A percentile compares a stretch with the other conserved stretches of the same genome.
phyloP scores from a whole-genome alignment of 2,797 vertebrate species.

The Percopsis omiscomaycus region DNA sequence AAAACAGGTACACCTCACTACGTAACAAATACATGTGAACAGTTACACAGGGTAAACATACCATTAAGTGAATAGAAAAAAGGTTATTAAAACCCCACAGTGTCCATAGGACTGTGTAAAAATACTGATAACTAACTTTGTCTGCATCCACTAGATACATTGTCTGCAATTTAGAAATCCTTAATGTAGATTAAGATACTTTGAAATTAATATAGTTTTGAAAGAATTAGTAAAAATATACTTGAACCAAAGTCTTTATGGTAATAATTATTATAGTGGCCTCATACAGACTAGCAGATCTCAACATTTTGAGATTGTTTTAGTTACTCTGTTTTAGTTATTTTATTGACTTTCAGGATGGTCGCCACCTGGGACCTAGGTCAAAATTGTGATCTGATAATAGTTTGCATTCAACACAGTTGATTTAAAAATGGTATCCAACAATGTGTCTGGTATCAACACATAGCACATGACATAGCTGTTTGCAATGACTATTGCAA shows the following conservation, averaged over 20 bases:
- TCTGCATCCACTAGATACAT: constrained; percentile 61
- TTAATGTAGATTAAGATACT: constrained; percentile 44
- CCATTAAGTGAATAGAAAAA: constrained; percentile 76
- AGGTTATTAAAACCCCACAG: constrained; percentile 83
- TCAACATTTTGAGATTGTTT: constrained; percentile 10
- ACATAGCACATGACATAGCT: constrained; percentile 29
- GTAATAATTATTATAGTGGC: constrained; percentile 48
- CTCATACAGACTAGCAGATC: constrained; percentile 40
- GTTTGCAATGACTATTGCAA: constrained; percentile 24
- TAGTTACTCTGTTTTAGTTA: not conserved
- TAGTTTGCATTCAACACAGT: no score
- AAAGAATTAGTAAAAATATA: constrained; percentile 51
- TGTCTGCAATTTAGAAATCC: constrained; percentile 57
- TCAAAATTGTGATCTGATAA: no score
- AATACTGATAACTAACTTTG: constrained; percentile 65
- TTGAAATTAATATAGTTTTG: constrained; percentile 47
- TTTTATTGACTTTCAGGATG: not conserved
- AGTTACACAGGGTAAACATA: constrained; percentile 84
- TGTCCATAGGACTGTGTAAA: constrained; percentile 88
- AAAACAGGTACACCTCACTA: constrained; percentile 86
- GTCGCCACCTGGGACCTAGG: no score
- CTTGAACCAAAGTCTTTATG: constrained; percentile 33
- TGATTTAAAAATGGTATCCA: constrained; percentile 11
- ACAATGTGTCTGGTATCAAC: constrained; percentile 13
- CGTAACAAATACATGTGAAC: constrained; percentile 87